Base-by-base conservation (phyloP, 2,888 invertebrate species). In the Polyommatus icarus region DNA sequence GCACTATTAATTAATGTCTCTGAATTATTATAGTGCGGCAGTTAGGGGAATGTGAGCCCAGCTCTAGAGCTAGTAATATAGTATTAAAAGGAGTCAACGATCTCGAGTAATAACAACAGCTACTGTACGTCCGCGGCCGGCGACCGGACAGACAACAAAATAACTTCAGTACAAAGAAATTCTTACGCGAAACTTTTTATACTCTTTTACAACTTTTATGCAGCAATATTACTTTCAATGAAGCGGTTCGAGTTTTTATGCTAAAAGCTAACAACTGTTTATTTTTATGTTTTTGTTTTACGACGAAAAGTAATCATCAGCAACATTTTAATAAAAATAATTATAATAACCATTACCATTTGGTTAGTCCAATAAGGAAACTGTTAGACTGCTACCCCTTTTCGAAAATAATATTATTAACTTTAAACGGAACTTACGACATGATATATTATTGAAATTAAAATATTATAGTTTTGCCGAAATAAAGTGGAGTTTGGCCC, bases 11-110 rank as follows among this genome's bases (percentile, higher is more conserved):
- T n/a, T n/a, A n/a, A n/a, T 50, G 15, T 50, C 15, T 50, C 50
- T 50, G 50, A 50, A 15, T 50, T 6, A 54, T 18, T 15, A 54
- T 54, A 18, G 0, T 59, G 10, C 15, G 10, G 50, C 54, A 0
- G 18, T 24, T 61, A 24, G 61, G 3, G 20, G 24, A 12, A 90
- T 91, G 84, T 90, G 87, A 90, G 76, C 88, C 85, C 12, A 76
- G 76, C 81, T 78, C 77, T 78, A 83, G 82, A 81, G 83, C 84
- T 84, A 84, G 87, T 90, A 92, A 91, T 89, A 88, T 89, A 91
- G 89, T 91, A 92, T 92, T 92, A 92, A 88, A 90, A 86, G 91
- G 89, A 92, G 93, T 92, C 92, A 91, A 91, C 88, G 92, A 87
- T 87, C 92, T 85, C 89, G 86, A 83, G 84, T 87, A 88, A 88